phyloP scores from a whole-genome alignment of 2,797 vertebrate genomes.

The Sebastes melanostomus region DNA sequence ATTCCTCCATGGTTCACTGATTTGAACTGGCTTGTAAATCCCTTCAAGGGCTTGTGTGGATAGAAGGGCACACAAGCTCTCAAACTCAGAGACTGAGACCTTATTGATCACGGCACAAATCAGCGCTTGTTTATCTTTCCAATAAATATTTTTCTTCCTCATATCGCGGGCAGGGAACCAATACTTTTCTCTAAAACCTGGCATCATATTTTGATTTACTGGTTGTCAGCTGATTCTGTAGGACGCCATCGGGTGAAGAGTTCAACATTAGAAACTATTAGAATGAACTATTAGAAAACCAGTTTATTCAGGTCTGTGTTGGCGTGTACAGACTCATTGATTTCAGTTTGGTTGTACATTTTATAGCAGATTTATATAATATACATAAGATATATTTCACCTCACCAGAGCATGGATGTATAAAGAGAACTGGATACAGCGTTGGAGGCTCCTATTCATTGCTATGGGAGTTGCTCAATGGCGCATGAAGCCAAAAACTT shows the following conservation, averaged over 20 bases:
- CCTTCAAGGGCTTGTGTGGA: slow-evolving; percentile 44
- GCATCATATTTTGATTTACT: slow-evolving; percentile 1
- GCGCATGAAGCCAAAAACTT: too few species aligned
- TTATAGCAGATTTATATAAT: not conserved
- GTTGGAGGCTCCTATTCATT: too few species aligned
- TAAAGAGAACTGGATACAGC: too few species aligned
- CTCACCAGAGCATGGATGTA: not conserved
- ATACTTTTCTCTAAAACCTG: not conserved
- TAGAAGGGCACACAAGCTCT: slow-evolving; percentile 22
- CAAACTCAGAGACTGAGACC: slow-evolving; percentile 13
- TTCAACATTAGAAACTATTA: too few species aligned
- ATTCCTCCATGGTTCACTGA: slow-evolving; percentile 39
- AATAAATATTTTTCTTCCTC: not conserved
- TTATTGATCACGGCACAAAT: slow-evolving; percentile 41
- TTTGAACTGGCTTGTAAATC: slow-evolving; percentile 55
- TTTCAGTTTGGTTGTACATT: not conserved
- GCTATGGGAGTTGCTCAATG: too few species aligned
- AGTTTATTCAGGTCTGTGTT: not conserved
- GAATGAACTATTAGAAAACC: too few species aligned
- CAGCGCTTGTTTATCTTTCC: slow-evolving; percentile 20
- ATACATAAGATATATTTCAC: not conserved
- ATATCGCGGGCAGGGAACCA: not conserved
- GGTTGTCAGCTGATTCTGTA: not conserved
- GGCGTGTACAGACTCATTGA: too few species aligned
- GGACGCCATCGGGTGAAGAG: not conserved